phyloP scores from a whole-genome alignment of 1,140 invertebrate species.

The Hestina assimilis region DNA sequence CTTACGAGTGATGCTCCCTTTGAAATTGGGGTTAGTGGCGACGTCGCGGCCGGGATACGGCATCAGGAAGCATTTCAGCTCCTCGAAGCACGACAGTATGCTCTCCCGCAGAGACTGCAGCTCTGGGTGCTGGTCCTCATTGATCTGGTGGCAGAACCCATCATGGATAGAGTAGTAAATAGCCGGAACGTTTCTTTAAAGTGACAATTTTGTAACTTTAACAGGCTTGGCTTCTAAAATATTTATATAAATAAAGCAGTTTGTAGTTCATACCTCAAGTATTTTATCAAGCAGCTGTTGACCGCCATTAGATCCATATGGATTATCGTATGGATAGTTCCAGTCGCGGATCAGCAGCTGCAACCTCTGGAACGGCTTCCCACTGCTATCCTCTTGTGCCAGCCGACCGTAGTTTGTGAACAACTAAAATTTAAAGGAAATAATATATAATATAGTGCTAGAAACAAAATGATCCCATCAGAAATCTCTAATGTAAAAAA shows the following conservation, averaged over 20 bases:
- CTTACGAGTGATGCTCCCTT: constrained; percentile 90
- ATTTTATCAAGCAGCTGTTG: constrained; percentile 90
- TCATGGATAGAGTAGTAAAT: too few species aligned
- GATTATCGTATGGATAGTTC: constrained; percentile 98
- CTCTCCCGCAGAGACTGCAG: constrained; percentile 94
- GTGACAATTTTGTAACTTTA: too few species aligned
- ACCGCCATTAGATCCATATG: constrained; percentile 94
- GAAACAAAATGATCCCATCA: too few species aligned
- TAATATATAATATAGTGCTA: too few species aligned
- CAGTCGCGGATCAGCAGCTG: constrained; percentile 98
- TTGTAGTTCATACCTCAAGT: constrained; percentile 72
- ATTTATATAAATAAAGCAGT: too few species aligned
- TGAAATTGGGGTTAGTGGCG: constrained; percentile 96
- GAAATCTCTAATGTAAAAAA: too few species aligned
- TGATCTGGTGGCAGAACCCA: constrained; percentile 18
- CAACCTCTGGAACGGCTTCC: constrained; percentile 95
- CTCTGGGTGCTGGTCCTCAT: constrained; percentile 90
- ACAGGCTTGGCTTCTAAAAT: too few species aligned
- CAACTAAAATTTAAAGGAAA: constrained; percentile 77
- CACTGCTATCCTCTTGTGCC: constrained; percentile 93
- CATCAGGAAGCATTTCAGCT: constrained; percentile 98
- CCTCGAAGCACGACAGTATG: constrained; percentile 95
- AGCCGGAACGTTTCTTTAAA: too few species aligned
- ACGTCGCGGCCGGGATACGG: constrained; percentile 99
- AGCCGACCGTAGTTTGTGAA: constrained; percentile 98